Base-by-base conservation (phyloP, 2,888 invertebrate species). In the Eupeodes luniger region DNA sequence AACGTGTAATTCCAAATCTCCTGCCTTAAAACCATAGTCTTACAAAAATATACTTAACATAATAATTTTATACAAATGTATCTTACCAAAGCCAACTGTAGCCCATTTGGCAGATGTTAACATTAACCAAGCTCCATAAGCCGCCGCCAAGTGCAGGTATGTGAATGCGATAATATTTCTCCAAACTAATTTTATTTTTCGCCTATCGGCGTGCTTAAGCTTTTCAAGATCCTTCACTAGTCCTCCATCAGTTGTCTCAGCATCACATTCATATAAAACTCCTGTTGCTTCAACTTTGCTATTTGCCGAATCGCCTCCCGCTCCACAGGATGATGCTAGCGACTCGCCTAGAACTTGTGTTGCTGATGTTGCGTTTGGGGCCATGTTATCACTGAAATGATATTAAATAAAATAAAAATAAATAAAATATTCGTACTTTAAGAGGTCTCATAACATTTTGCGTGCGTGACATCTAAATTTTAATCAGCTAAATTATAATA, bases 131-230 rank as follows among this genome's bases (percentile, higher is more conserved):
- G 96, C 92, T 72, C 98, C 98, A 91, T 97, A 97, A 0, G 97
- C 76, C 0, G 97, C 96, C 4, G 96, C 96, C 69, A 95, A 55
- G 92, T 98, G 98, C 85, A 98, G 95, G 91, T 96, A 96, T 10
- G 94, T 94, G 92, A 98, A 97, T 1, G 96, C 94, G n/a, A 96
- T 93, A 69, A 98, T 96, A 92, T 98, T 98, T 90, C 96, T 95
- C 98, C 98, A 98, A 9, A 98, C 98, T 66, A 96, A 93, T 91
- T 95, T 94, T 53, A 94, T 92, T 82, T 95, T 95, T 61, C 94
- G 93, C 82, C 94, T 94, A 81, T 96, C 95, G 0, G 96, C 95
- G 79, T 92, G 91, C 86, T 95, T 95, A 74, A 95, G 91, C 11
- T 93, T 93, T 0, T 94, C 94, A 14, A 95, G 94, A 89, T 95